Percentiles rank a stretch among this genome's conserved stretches.
These are phyloP conservation scores for Arrhopalites spinosus DNA, from an alignment of 2,888 invertebrate genomes.

Conservation along the genomic window DNA sequence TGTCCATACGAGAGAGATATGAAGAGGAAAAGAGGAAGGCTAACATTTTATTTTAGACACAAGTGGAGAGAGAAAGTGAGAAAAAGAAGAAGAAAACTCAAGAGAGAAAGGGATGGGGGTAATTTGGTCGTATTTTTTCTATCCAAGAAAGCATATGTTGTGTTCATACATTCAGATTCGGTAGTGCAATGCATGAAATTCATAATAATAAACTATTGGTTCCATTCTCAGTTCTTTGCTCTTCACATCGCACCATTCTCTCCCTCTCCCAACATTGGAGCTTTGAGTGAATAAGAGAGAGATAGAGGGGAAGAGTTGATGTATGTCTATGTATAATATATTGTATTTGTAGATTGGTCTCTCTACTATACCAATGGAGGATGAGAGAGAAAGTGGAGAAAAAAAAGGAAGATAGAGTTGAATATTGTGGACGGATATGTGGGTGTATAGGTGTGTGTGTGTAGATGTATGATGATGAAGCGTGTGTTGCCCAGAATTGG, in stretches of 20 bases:
- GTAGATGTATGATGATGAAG: not conserved
- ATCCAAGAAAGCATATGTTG: no score
- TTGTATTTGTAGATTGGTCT: no score
- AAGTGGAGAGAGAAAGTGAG: not conserved
- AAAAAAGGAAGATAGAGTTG: not conserved
- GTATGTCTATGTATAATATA: no score
- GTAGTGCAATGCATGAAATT: slow-evolving; percentile 16
- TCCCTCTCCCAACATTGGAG: not conserved
- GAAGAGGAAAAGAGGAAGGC: no score
- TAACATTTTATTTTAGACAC: not conserved
- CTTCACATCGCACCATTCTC: not conserved
- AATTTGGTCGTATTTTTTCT: no score
- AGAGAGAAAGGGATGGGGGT: no score
- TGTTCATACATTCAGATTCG: no score
- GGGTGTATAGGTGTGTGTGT: not conserved
- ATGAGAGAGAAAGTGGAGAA: not conserved
- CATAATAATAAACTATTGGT: slow-evolving; percentile 10
- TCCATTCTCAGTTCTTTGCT: not conserved
- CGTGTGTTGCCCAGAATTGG: not conserved
- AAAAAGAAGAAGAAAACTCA: no score
- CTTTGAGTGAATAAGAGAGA: slow-evolving; percentile 1
- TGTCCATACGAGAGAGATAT: no score
- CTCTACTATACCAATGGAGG: no score
- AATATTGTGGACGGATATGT: not conserved
- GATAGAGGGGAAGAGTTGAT: not conserved